Evolutionary conservation across 1,140 invertebrate species (phyloP).

Genomic region (Heliconius congener): DNA sequence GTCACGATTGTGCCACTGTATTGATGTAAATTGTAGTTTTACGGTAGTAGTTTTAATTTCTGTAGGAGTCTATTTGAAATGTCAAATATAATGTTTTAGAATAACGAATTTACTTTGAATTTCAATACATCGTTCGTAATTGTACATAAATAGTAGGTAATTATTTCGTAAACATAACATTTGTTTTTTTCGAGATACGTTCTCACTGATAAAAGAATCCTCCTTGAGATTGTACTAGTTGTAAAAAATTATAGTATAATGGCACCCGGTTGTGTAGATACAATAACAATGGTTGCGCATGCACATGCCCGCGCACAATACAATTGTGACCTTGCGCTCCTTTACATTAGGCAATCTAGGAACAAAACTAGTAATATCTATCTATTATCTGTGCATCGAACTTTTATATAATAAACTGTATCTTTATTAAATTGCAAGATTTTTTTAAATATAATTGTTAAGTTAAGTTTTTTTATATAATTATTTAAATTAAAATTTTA

Average conservation of each 20-base stretch:
- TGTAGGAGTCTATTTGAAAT: not conserved
- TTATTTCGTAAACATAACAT: not conserved
- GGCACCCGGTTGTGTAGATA: conserved; percentile 42
- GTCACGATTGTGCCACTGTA: not conserved
- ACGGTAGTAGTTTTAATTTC: not conserved
- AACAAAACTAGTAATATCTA: conserved; percentile 14
- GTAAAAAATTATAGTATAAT: conserved; percentile 40
- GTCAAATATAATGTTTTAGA: not conserved
- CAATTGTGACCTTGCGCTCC: conserved; percentile 59
- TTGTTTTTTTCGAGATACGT: conserved; percentile 10
- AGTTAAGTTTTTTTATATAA: not conserved
- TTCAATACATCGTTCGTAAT: not conserved
- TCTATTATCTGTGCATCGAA: not conserved
- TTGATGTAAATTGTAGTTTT: conserved; percentile 3
- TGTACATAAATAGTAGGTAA: not conserved
- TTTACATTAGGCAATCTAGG: conserved; percentile 40
- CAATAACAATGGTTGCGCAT: conserved; percentile 40
- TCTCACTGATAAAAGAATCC: conserved; percentile 35
- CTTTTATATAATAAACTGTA: not conserved
- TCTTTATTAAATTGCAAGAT: not conserved
- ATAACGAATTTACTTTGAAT: not conserved
- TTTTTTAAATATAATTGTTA: too few relatives aligned
- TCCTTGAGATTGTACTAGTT: conserved; percentile 26
- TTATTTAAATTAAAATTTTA: not conserved
- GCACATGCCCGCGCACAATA: conserved; percentile 43